Percentiles rank a stretch among this genome's conserved stretches.
phyloP scores from a whole-genome alignment of 2,797 vertebrate species.

The Galagoides demidoff region DNA sequence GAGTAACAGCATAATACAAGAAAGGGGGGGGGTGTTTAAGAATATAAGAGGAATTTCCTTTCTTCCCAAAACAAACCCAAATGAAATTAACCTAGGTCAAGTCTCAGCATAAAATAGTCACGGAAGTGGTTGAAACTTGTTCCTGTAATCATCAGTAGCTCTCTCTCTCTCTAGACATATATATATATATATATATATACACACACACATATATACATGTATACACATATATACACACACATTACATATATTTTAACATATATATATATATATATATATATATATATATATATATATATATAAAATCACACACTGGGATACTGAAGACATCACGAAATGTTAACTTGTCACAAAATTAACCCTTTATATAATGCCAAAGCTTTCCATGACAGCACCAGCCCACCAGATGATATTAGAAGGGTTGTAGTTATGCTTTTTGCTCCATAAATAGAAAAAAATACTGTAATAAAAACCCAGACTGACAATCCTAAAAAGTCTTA shows the following conservation, averaged over 20 bases:
- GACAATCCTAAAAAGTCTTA: not conserved
- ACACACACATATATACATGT: too few relatives aligned
- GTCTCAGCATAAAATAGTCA: conserved; percentile 9
- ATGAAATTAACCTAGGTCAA: not conserved
- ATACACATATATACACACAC: too few relatives aligned
- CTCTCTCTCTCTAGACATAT: too few relatives aligned
- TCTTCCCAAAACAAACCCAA: not conserved
- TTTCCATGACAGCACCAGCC: not conserved
- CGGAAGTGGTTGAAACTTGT: not conserved
- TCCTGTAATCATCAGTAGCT: not conserved
- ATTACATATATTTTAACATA: too few relatives aligned
- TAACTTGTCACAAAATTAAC: not conserved
- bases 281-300: not conserved
- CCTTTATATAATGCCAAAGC: not conserved
- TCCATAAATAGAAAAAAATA: conserved; percentile 5
- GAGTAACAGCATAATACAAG: not conserved
- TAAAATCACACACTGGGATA: not conserved
- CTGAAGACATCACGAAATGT: conserved; percentile 32
- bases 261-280: too few relatives aligned
- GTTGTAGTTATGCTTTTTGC: conserved; percentile 16
- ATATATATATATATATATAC: too few relatives aligned
- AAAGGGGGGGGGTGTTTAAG: not conserved
- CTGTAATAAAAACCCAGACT: not conserved
- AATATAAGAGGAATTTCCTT: not conserved
- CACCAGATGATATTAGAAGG: not conserved